A percentile compares a stretch with the other conserved stretches of the same genome.
These are phyloP conservation scores for Vanessa cardui DNA, from an alignment of 2,888 invertebrate species.

Conservation along the genomic window DNA sequence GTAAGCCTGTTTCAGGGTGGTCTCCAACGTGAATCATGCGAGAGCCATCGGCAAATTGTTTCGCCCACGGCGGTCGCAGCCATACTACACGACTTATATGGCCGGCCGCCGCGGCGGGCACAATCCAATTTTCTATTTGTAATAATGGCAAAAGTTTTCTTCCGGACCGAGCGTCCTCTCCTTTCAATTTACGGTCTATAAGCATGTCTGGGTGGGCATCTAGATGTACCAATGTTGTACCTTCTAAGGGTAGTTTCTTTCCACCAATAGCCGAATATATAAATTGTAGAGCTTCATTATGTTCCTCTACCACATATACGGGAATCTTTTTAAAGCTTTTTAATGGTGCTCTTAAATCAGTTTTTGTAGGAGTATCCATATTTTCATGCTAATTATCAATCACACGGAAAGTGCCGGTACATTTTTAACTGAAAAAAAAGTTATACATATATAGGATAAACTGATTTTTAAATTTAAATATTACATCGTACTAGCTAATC, in stretches of 20 bases:
- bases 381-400: background rate
- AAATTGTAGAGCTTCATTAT: constrained; percentile 89
- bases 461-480: no score
- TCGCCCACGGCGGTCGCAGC: constrained; percentile 95
- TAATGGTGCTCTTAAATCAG: constrained; percentile 21
- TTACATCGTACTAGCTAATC: no score
- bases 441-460: no score
- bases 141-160: constrained; percentile 87
- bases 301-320: constrained; percentile 89
- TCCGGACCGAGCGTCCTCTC: constrained; percentile 88
- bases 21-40: constrained; percentile 89
- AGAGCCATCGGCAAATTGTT: constrained; percentile 88
- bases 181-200: constrained; percentile 89
- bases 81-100: constrained; percentile 91
- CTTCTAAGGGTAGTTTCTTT: constrained; percentile 90
- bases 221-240: constrained; percentile 90
- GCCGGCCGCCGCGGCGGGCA: constrained; percentile 93
- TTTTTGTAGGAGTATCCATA: constrained; percentile 18
- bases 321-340: constrained; percentile 86
- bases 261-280: constrained; percentile 91
- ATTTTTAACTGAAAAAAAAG: background rate
- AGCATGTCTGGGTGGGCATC: constrained; percentile 97
- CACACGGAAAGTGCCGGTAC: background rate
- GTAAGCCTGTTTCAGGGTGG: constrained; percentile 83
- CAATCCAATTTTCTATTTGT: constrained; percentile 97